A percentile compares a stretch with the other conserved stretches of the same genome.
Conservation (phyloP, 2,113 vertebrate genomes). For the Hiodon tergisus region DNA sequence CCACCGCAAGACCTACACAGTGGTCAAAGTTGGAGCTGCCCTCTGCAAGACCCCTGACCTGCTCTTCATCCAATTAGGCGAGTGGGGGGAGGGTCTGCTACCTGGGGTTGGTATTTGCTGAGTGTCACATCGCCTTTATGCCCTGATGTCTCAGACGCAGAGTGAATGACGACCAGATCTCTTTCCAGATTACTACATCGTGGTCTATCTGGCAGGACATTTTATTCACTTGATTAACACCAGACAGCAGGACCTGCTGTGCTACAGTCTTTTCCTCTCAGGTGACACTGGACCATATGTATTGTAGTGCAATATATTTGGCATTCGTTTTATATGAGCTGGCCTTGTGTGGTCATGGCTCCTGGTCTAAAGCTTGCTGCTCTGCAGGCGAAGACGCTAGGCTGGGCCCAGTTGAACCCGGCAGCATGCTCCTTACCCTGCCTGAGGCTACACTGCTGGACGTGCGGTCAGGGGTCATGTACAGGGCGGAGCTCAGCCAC, state of each 20-base stretch:
- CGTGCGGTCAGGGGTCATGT: slow-evolving; percentile 58
- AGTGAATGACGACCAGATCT: slow-evolving; percentile 22
- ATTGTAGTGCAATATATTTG: neutral
- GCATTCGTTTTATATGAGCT: slow-evolving; percentile 16
- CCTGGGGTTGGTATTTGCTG: no score
- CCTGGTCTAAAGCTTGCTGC: neutral
- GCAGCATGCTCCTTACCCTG: slow-evolving; percentile 39
- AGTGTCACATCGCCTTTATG: no score
- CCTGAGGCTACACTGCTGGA: slow-evolving; percentile 61
- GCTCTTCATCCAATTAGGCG: slow-evolving; percentile 84
- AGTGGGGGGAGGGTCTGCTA: slow-evolving; percentile 33
- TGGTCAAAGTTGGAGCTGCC: slow-evolving; percentile 53
- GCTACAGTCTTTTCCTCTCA: slow-evolving; percentile 84
- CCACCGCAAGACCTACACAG: slow-evolving; percentile 79
- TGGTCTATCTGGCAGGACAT: slow-evolving; percentile 75
- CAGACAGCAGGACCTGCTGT: slow-evolving; percentile 81
- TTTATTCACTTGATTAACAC: slow-evolving; percentile 88
- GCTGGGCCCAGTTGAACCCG: slow-evolving; percentile 39
- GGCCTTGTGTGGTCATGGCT: neutral
- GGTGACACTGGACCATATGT: slow-evolving; percentile 54
- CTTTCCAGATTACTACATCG: slow-evolving; percentile 75
- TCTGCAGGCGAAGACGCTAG: slow-evolving; percentile 50
- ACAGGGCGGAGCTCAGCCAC: slow-evolving; percentile 53
- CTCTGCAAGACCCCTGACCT: slow-evolving; percentile 45
- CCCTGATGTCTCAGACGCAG: slow-evolving; percentile 16